Conservation (phyloP, 1,140 invertebrate genomes). For the Teleogryllus occipitalis region DNA sequence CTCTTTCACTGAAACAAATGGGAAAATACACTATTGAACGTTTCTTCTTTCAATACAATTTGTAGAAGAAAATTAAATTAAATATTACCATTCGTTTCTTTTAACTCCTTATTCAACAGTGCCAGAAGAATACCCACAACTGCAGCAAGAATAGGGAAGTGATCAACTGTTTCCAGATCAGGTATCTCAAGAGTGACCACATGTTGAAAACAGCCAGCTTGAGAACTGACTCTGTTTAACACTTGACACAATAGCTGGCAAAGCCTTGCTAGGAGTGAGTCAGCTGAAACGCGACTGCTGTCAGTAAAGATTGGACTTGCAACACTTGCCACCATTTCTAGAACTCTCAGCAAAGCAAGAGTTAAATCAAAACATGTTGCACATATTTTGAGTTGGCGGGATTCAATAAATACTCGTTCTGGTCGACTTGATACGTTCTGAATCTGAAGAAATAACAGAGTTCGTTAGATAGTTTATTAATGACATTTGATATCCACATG, state of each 20-base stretch:
- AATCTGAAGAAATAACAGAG: slow-evolving; percentile 40
- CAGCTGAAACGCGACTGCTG: slow-evolving; percentile 46
- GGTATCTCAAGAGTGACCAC: slow-evolving; percentile 58
- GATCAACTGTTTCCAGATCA: slow-evolving; percentile 58
- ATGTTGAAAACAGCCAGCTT: slow-evolving; percentile 59
- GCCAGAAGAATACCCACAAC: slow-evolving; percentile 58
- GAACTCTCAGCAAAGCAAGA: slow-evolving; percentile 58
- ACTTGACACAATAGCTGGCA: slow-evolving; percentile 65
- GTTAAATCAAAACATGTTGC: slow-evolving; percentile 72
- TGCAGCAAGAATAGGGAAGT: slow-evolving; percentile 63
- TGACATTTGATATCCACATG: neutral
- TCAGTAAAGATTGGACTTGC: slow-evolving; percentile 54
- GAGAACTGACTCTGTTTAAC: slow-evolving; percentile 56
- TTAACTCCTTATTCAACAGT: slow-evolving; percentile 48
- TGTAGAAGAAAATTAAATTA: neutral
- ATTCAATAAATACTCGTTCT: slow-evolving; percentile 55
- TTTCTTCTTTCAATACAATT: neutral
- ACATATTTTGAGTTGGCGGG: slow-evolving; percentile 72
- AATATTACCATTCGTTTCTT: slow-evolving; percentile 17
- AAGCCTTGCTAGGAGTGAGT: slow-evolving; percentile 53
- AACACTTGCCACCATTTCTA: slow-evolving; percentile 69
- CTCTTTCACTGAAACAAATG: slow-evolving; percentile 19
- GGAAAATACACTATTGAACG: neutral
- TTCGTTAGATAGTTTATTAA: neutral
- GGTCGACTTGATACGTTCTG: slow-evolving; percentile 42